Percentiles rank a stretch among this genome's conserved stretches.
Evolutionary conservation across 2,888 invertebrate genomes (phyloP).

Genomic region (Pammene aurita): DNA sequence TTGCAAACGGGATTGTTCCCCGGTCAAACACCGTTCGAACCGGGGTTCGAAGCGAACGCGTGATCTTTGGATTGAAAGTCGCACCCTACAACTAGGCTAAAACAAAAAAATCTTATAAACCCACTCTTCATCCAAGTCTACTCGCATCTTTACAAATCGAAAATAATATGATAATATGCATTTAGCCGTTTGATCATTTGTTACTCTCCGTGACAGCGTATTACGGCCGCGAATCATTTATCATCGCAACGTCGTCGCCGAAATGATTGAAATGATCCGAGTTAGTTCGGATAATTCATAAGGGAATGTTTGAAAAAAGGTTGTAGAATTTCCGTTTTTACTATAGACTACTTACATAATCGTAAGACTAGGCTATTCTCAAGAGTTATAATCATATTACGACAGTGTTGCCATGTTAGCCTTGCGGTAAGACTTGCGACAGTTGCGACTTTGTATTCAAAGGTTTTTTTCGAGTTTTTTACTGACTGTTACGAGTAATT

Average conservation of each 20-base stretch:
- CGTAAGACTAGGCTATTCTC: no score
- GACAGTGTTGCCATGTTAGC: no score
- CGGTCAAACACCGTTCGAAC: no score
- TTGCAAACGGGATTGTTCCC: no score
- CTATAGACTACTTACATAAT: not conserved
- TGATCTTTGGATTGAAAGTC: no score
- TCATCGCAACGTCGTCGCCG: conserved; percentile 45
- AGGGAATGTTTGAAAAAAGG: conserved; percentile 8
- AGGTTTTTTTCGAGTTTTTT: no score
- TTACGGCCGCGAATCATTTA: conserved; percentile 55
- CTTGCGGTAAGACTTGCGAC: no score
- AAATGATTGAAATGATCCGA: conserved; percentile 40
- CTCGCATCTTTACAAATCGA: conserved; percentile 30
- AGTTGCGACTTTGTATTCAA: no score
- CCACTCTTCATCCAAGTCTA: conserved; percentile 3
- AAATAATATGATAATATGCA: conserved; percentile 43
- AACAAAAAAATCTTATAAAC: not conserved
- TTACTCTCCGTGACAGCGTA: conserved; percentile 56
- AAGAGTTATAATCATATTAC: no score
- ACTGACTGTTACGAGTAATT: no score
- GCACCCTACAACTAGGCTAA: no score
- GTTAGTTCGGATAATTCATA: conserved; percentile 24
- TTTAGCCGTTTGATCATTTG: conserved; percentile 56
- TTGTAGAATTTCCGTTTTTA: not conserved
- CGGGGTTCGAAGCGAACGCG: no score